A percentile compares a stretch with the other conserved stretches of the same genome.
Conservation (phyloP, 2,797 vertebrate species). For the Capromys pilorides region DNA sequence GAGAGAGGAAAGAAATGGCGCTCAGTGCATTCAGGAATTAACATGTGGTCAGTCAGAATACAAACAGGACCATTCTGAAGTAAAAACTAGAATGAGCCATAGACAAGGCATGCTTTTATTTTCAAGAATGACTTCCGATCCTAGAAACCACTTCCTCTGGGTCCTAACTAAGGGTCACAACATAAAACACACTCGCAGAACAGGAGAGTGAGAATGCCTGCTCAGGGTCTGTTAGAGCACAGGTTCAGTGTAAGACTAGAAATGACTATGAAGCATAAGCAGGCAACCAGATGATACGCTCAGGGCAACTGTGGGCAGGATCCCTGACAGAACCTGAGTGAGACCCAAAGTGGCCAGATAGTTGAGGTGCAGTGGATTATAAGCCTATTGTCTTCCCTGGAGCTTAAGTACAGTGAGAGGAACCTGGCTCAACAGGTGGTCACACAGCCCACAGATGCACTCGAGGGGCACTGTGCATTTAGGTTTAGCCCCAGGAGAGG, state of each 20-base stretch:
- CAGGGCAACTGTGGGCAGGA: neutral
- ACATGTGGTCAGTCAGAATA: neutral
- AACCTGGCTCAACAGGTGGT: neutral
- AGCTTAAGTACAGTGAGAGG: neutral
- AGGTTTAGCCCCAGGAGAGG: neutral
- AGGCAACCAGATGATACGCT: neutral
- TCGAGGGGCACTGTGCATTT: rapidly evolving
- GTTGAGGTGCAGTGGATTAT: neutral
- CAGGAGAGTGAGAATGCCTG: neutral
- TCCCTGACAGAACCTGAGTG: neutral
- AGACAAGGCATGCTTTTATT: neutral
- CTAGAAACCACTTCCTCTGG: neutral
- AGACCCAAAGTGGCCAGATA: neutral
- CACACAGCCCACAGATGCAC: rapidly evolving
- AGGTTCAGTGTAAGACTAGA: neutral
- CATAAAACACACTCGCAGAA: neutral
- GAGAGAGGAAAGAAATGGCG: constrained; percentile 36
- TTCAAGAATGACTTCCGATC: neutral
- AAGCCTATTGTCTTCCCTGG: too few species aligned
- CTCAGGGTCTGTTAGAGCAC: neutral
- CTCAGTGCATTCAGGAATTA: constrained; percentile 12
- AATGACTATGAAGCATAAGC: neutral
- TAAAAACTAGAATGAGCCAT: neutral
- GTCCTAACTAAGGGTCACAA: neutral
- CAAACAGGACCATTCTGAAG: neutral